Base-by-base conservation (phyloP, 2,113 vertebrate species). In the Crotophaga sulcirostris region DNA sequence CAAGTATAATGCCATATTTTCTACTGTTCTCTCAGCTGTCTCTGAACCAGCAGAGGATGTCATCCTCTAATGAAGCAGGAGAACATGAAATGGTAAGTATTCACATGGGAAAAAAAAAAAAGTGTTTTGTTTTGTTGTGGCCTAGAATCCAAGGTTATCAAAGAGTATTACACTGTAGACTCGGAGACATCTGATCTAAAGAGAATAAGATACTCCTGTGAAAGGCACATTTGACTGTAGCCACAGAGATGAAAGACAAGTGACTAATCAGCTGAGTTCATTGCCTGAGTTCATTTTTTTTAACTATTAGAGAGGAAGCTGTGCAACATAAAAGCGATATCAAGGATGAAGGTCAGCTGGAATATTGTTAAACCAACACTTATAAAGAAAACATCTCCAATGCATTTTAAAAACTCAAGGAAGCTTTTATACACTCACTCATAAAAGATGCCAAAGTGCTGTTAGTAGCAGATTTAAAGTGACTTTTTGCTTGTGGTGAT, bases 341-440 rank as follows among this genome's bases (percentile, higher is more conserved):
- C 33, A 82, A 84, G 33, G 94, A 96, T 90, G 52, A 97, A 97
- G 89, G 93, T 95, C 95, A 94, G 72, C 59, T 74, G 47, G 47
- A 94, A 97, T 96, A 95, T 79, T 97, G 78, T 95, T 95, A 26
- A 93, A 93, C 29, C 55, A 78, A 92, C 64, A 93, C 33, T 97
- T 96, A 78, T 26, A 95, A 93, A 73, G 72, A 83, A 96, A 94
- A 67, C 3, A 85, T 28, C 28, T 94, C 38, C n/a, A 67, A 74
- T 70, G 40, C 88, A 92, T 96, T 97, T 97, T 56, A 51, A 96
- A 97, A 97, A 97, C 96, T 97, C 83, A 91, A 97, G 95, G 87
- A 38, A 5, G 26, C 81, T 95, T 97, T 98, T 95, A 92, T 88
- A 68, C 6, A 87, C 33, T 42, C 70, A 74, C 86, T 96, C 95